Conservation (phyloP, 2,113 vertebrate genomes). For the Calyptommatus sinebrachiatus region DNA sequence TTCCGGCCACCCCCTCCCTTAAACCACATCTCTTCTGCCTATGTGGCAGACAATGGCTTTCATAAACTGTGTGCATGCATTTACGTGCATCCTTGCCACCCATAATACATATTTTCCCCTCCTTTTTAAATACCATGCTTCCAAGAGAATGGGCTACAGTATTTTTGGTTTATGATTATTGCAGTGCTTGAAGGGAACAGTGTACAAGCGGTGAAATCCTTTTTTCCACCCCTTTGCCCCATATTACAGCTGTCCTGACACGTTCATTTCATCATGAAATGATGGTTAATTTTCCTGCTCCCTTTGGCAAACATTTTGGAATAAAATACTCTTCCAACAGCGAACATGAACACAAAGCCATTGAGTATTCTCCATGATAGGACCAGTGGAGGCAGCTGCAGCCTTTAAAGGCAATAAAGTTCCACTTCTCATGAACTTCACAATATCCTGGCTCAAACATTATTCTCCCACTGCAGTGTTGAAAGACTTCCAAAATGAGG, state of each 20-base stretch:
- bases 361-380: background rate
- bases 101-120: background rate
- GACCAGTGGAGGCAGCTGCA: constrained; percentile 31
- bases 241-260: background rate
- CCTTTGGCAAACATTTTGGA: background rate
- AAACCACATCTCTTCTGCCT: constrained; percentile 68
- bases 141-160: background rate
- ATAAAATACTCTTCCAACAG: constrained; percentile 11
- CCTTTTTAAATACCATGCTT: background rate
- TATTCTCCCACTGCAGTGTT: background rate
- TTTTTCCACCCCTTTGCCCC: background rate
- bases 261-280: background rate
- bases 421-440: background rate
- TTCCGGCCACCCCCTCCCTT: background rate
- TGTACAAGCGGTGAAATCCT: background rate
- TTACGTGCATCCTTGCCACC: constrained; percentile 16
- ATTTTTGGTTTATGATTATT: background rate
- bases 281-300: constrained; percentile 1
- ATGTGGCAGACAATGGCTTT: constrained; percentile 88
- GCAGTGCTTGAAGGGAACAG: background rate
- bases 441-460: background rate
- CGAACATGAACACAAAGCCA: constrained; percentile 13
- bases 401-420: constrained; percentile 57
- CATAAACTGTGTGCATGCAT: background rate
- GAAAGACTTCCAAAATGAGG: background rate